Base-by-base conservation (phyloP, 2,797 vertebrate species). In the Aviceda leuphotes region DNA sequence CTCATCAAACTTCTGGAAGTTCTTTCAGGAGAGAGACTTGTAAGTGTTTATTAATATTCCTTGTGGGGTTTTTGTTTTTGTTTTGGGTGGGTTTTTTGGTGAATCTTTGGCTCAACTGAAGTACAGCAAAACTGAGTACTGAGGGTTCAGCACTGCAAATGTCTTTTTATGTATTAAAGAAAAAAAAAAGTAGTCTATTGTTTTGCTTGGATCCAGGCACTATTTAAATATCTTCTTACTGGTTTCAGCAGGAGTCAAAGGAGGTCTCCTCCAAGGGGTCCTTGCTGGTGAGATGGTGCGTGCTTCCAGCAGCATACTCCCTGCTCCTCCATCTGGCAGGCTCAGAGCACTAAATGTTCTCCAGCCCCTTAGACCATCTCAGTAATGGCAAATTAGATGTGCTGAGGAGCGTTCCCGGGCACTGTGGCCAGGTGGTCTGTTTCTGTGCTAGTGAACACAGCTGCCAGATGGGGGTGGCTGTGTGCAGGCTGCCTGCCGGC, bases 1-100 rank as follows among this genome's bases (percentile, higher is more conserved):
- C 99, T 99, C 95, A 99, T 99, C 98, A 99, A 99, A 79, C 98
- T 99, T 68, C 98, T 99, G 98, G 99, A 99, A 94, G 99, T 99
- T 56, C 98, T 99, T 88, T 99, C 99, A 1, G 99, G 99, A 91
- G 99, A 99, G 96, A 99, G 98, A 81, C 99, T 99, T 98, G 99
- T 99, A 93, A 97, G 99, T 97, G 43, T 15, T 81, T 8, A 6
- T 43, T 47, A 20, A 3, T 85, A 44, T 52, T 52, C 35, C 6
- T 8, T 43, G 15, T 3, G 12, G 22, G 11, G 1, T 0, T 8
- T 35, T 58, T 54, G 26, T 6, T 58, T 76, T 30, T 68, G 11
- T 20, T 87, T 81, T 11, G 17, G 22, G 33, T n/a, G 28, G 3
- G 1, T 5, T 46, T 37, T 82, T 61, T 79, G 49, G 33, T 63